Conservation (phyloP, 2,888 invertebrate genomes). For the Thecophora atra region DNA sequence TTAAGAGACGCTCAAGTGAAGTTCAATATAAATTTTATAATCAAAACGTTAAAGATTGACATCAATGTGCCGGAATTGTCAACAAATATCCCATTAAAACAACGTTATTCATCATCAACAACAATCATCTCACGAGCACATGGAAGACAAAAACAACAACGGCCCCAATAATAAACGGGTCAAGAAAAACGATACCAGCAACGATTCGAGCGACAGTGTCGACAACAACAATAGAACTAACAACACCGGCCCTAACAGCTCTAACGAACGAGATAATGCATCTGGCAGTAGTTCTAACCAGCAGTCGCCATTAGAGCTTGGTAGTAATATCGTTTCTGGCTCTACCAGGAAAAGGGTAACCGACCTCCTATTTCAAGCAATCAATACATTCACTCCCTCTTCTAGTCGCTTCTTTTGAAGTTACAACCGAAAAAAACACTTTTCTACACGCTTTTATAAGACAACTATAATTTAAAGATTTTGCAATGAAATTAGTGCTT, state of each 20-base stretch:
- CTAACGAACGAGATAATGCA: neutral
- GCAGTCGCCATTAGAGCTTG: slow-evolving; percentile 23
- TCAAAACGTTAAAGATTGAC: neutral
- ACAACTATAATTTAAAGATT: too few relatives aligned
- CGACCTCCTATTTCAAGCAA: slow-evolving; percentile 32
- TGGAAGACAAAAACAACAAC: slow-evolving; percentile 17
- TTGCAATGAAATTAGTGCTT: too few relatives aligned
- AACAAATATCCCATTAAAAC: neutral
- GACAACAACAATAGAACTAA: neutral
- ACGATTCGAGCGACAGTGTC: slow-evolving; percentile 19
- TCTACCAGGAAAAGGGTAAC: slow-evolving; percentile 50
- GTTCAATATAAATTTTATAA: neutral
- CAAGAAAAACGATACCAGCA: slow-evolving; percentile 11
- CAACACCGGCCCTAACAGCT: neutral
- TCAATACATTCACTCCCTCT: slow-evolving; percentile 33
- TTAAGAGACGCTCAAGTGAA: neutral
- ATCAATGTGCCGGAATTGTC: slow-evolving; percentile 7
- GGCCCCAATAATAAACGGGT: neutral
- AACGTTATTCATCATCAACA: neutral
- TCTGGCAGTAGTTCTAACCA: neutral
- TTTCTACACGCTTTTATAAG: too few relatives aligned
- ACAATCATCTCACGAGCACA: neutral
- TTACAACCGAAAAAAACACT: too few relatives aligned
- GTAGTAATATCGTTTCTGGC: slow-evolving; percentile 33
- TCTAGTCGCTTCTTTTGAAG: neutral